These are phyloP conservation scores for Cosmorhoe ocellata DNA, from an alignment of 2,888 invertebrate genomes.

Conservation along the genomic window DNA sequence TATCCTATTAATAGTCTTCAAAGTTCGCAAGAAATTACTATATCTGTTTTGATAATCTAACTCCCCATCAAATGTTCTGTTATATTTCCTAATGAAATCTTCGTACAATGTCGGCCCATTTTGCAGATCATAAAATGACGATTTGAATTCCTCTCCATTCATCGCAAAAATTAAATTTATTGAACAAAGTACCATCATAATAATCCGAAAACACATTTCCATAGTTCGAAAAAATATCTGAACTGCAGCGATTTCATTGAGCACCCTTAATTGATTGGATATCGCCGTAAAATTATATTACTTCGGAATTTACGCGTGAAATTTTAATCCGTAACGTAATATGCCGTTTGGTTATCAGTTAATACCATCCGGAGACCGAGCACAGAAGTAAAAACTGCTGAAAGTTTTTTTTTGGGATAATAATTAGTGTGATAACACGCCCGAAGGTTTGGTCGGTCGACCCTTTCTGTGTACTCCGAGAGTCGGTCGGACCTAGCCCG, in stretches of 20 bases:
- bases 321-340: constrained; percentile 43
- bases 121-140: constrained; percentile 36
- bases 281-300: constrained; percentile 31
- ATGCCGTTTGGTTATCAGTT: constrained; percentile 28
- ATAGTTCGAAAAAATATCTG: constrained; percentile 26
- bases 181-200: constrained; percentile 24
- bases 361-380: constrained; percentile 17
- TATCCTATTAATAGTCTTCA: constrained; percentile 50
- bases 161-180: constrained; percentile 20
- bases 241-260: constrained; percentile 24
- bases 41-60: constrained; percentile 50
- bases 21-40: constrained; percentile 50
- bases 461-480: constrained; percentile 54
- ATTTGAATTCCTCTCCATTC: constrained; percentile 12
- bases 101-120: constrained; percentile 39
- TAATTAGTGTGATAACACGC: constrained; percentile 56
- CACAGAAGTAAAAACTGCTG: constrained; percentile 43
- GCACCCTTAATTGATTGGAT: constrained; percentile 32
- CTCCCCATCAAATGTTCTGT: constrained; percentile 42
- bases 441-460: constrained; percentile 46
- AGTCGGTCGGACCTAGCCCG: constrained; percentile 40
- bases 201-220: constrained; percentile 26
- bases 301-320: constrained; percentile 38
- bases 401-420: constrained; percentile 46
- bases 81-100: constrained; percentile 40